Evolutionary conservation across 2,797 vertebrate genomes (phyloP).

Genomic region (Emys orbicularis): DNA sequence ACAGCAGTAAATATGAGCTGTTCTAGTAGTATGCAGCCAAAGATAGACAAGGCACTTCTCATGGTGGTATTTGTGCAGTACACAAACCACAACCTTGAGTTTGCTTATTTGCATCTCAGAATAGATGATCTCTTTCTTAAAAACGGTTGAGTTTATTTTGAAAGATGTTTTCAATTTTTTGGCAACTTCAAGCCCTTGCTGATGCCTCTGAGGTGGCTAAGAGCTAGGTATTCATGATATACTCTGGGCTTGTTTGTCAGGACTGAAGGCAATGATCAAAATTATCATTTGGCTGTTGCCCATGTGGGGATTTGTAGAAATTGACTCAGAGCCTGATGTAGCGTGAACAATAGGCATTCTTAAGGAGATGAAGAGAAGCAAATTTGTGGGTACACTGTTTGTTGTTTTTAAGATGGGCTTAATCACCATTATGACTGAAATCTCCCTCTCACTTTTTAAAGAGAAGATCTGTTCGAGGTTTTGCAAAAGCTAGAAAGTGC

Average conservation of each 20-base stretch:
- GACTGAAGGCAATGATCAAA: background rate
- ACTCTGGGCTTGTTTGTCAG: background rate
- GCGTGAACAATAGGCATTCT: background rate
- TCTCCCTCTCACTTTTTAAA: background rate
- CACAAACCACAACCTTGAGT: background rate
- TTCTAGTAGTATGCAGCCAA: background rate
- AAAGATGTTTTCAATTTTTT: background rate
- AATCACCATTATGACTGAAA: background rate
- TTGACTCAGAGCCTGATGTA: background rate
- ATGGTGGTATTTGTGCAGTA: background rate
- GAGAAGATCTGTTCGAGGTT: background rate
- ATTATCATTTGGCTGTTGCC: background rate
- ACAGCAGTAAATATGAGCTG: too few species aligned
- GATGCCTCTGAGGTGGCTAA: background rate
- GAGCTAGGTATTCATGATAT: background rate
- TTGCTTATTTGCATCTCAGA: background rate
- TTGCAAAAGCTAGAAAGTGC: background rate
- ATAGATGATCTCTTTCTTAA: background rate
- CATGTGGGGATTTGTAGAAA: background rate
- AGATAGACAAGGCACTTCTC: background rate
- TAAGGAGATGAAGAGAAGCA: background rate
- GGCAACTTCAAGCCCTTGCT: background rate
- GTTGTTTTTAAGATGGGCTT: background rate
- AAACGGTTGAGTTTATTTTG: background rate
- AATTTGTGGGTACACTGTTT: background rate